Conservation (phyloP, 2,797 vertebrate species). For the Hyperoplus lanceolatus region DNA sequence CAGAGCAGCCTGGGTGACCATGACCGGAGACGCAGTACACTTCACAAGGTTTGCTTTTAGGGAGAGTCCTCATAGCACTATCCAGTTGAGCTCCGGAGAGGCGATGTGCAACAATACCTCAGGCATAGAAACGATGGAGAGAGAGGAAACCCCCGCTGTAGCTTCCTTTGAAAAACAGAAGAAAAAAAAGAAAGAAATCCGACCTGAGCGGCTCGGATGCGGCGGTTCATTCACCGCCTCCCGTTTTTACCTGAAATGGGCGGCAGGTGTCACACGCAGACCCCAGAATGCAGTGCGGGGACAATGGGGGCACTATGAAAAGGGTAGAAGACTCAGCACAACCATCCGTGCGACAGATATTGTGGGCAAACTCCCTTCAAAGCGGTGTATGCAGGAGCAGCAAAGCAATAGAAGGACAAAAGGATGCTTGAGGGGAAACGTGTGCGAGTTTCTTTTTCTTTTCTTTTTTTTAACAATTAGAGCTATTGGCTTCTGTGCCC, state of each 20-base stretch:
- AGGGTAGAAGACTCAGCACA: constrained; percentile 74
- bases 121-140: constrained; percentile 79
- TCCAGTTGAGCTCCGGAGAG: constrained; percentile 80
- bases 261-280: constrained; percentile 84
- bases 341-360: constrained; percentile 80
- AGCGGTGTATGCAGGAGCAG: constrained; percentile 44
- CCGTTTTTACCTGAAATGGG: constrained; percentile 78
- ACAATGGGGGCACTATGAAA: constrained; percentile 87
- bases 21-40: constrained; percentile 86
- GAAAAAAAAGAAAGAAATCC: constrained; percentile 77
- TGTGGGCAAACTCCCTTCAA: constrained; percentile 76
- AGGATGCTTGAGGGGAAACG: constrained; percentile 66
- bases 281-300: constrained; percentile 87
- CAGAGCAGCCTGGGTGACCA: constrained; percentile 67
- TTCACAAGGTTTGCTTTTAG: constrained; percentile 85
- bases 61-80: constrained; percentile 87
- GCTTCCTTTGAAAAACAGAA: constrained; percentile 65
- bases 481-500: constrained; percentile 34
- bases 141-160: constrained; percentile 73
- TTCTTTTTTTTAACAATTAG: constrained; percentile 4
- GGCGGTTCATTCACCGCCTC: constrained; percentile 78
- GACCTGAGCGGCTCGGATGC: constrained; percentile 81
- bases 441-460: constrained; percentile 46
- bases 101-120: constrained; percentile 79
- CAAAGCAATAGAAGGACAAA: constrained; percentile 57